Evolutionary conservation across 1,140 invertebrate species (phyloP).

Genomic region (Zaprionus kolodkinae): DNA sequence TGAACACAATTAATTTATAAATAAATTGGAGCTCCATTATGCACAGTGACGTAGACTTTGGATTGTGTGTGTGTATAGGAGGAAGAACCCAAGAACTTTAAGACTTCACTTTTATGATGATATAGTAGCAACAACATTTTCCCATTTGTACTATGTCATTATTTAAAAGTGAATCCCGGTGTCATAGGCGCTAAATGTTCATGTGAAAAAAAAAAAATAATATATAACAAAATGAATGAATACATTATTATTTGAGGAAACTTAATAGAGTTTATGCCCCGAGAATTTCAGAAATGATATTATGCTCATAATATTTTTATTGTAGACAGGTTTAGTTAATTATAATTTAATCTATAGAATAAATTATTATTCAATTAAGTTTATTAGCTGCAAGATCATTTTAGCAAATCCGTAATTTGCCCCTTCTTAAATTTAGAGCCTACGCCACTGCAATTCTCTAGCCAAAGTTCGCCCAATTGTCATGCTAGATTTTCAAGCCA

Average conservation of each 20-base stretch:
- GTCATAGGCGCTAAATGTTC: background rate
- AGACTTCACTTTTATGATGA: background rate
- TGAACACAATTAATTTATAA: conserved; percentile 51
- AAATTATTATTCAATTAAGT: background rate
- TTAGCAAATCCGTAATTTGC: background rate
- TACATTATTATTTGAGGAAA: background rate
- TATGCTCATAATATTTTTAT: background rate
- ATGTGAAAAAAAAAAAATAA: background rate
- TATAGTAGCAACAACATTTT: background rate
- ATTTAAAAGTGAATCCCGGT: background rate
- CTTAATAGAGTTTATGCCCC: background rate
- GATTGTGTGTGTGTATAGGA: background rate
- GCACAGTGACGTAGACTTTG: conserved; percentile 44
- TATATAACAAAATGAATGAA: too few relatives aligned
- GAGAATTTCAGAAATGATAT: background rate
- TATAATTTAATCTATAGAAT: too few relatives aligned
- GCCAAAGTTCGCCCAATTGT: conserved; percentile 38
- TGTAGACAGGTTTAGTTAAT: too few relatives aligned
- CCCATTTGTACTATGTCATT: background rate
- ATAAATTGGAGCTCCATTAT: conserved; percentile 48
- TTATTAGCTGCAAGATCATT: background rate
- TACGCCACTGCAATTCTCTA: conserved; percentile 29
- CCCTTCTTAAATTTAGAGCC: background rate
- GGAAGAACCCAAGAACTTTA: background rate
- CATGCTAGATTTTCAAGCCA: conserved; percentile 44